These are phyloP conservation scores for Selenia dentaria DNA, from an alignment of 2,888 invertebrate genomes.

Conservation along the genomic window DNA sequence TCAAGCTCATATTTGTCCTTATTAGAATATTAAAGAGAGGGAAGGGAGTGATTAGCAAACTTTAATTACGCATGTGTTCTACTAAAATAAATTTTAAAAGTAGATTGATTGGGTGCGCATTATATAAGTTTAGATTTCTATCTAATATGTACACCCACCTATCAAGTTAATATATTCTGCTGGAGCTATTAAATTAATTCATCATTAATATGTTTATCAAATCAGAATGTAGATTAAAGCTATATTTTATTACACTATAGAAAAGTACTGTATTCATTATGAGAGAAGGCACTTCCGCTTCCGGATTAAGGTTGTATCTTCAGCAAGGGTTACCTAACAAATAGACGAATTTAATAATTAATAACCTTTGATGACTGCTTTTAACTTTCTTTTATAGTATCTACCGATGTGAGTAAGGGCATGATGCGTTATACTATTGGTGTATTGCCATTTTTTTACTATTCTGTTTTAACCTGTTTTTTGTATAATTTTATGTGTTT, in stretches of 20 bases:
- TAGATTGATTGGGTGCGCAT: constrained; percentile 9
- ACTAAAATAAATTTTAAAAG: constrained; percentile 19
- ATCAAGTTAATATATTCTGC: constrained; percentile 12
- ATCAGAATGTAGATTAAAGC: constrained; percentile 4
- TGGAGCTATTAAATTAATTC: constrained; percentile 11
- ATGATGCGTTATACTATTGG: no score
- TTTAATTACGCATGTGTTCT: constrained; percentile 17
- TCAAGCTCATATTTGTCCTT: constrained; percentile 5
- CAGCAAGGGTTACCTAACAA: constrained; percentile 4
- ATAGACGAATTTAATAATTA: no score
- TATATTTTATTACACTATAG: constrained; percentile 1
- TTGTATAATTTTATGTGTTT: no score
- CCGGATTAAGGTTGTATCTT: constrained; percentile 5
- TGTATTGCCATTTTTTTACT: no score
- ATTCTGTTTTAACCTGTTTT: no score
- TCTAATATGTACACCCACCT: constrained; percentile 2
- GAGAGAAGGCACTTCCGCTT: constrained; percentile 10
- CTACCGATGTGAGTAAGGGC: no score
- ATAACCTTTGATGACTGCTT: no score
- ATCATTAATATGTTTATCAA: constrained; percentile 2
- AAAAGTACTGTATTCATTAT: neutral
- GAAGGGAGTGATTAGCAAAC: constrained; percentile 6
- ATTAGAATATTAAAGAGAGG: neutral
- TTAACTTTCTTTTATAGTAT: no score
- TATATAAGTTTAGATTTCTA: constrained; percentile 20